Evolutionary conservation across 2,797 vertebrate genomes (phyloP), one percentile per base, ranked within the genome.

Genomic region (Oreochromis mossambicus): DNA sequence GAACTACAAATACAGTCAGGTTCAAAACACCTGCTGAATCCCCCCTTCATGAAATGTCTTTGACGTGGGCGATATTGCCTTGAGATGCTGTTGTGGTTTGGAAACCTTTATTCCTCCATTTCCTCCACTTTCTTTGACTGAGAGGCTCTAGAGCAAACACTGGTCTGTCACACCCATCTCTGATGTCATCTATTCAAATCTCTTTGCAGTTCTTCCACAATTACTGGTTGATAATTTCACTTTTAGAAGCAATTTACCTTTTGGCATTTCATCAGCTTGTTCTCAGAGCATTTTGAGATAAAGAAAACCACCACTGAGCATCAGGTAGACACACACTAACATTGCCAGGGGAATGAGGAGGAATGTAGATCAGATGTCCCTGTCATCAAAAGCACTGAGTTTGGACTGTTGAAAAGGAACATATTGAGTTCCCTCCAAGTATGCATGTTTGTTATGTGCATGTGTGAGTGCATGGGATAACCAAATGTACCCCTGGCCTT

Each of bases 341-440:
- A 91, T 78, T 81, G 91, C 92, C 92, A 91, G 90, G 87, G 90
- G 92, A 95, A 88, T 83, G 90, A 80, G 84, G 26, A 89, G 93
- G 93, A 93, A 92, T 96, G 92, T 86, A 92, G 94, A 94, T 95
- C 94, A 83, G 90, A 93, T 95, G 92, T 93, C 91, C 83, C 83
- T 48, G 85, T 94, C 94, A 91, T 91, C 90, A 86, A 89, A 91
- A 92, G 90, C 76, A 3, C 79, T 87, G 90, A 91, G 82, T 92
- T 92, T 93, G 91, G 86, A 90, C 88, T 7, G 78, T 90, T 88
- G 88, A 92, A 92, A 92, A 92, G 90, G 89, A 89, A 93, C 93
- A 91, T 94, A 93, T 95, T 92, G 87, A 87, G 88, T 95, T 95
- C 87, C 90, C 77, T 86, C 51, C 52, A 48, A 85, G 83, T 86